Evolutionary conservation across 1,140 invertebrate genomes (phyloP).

Genomic region (Chironomus tepperi): DNA sequence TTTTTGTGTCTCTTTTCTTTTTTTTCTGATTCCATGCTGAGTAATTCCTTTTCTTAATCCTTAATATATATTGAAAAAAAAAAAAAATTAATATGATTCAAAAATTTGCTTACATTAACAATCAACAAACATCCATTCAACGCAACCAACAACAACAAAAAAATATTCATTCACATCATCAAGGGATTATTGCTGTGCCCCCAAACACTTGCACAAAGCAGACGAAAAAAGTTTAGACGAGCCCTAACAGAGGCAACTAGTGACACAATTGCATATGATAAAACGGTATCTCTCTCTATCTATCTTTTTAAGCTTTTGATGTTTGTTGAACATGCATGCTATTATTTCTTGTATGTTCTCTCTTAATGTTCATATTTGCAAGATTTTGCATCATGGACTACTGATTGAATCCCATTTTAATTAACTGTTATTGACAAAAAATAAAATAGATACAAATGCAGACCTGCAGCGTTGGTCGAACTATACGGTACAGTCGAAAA

Average conservation of each 20-base stretch:
- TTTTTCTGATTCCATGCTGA: neutral
- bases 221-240: slow-evolving; percentile 67
- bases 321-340: no score
- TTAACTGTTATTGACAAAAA: no score
- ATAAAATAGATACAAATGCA: no score
- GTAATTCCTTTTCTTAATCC: neutral
- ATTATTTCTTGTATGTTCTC: no score
- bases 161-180: slow-evolving; percentile 26
- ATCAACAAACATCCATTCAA: neutral
- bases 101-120: neutral
- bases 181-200: slow-evolving; percentile 80
- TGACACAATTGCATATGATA: slow-evolving; percentile 77
- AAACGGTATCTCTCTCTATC: slow-evolving; percentile 54
- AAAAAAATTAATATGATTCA: neutral
- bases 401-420: no score
- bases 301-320: neutral
- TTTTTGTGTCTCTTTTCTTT: neutral
- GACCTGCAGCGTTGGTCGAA: no score
- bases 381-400: no score
- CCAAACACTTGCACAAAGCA: slow-evolving; percentile 74
- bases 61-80: neutral
- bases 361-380: no score
- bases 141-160: neutral
- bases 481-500: no score
- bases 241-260: slow-evolving; percentile 80